Evolutionary conservation across 2,797 vertebrate species (phyloP), one percentile per base, ranked within the genome.

Genomic region (Aphelocoma californica): DNA sequence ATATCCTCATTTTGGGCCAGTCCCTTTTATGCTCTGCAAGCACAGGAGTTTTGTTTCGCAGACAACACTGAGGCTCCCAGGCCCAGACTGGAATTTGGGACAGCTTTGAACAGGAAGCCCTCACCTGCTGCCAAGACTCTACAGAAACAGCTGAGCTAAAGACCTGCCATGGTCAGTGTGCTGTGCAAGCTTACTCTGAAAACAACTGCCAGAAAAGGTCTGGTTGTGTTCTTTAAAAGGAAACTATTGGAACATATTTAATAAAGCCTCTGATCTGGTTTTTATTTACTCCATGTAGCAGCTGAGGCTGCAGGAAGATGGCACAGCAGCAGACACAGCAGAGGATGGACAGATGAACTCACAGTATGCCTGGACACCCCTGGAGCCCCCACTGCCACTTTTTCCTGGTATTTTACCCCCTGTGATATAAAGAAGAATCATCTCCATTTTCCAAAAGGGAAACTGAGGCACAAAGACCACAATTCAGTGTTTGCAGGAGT

Each of bases 391-490:
- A 12, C 14, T 34, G 65, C 53, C 36, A 24, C 21, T 10, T 75
- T 32, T 29, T 40, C 6, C 45, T 85, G 70, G 29, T 50, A 31
- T 72, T 67, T 86, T 12, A 18, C 6, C 3, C 24, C 2, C 32
- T 73, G 1, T 19, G 8, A 86, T 50, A 34, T 3, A 72, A 28
- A 60, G 31, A 90, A 91, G 48, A 64, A 83, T 40, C 6, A 24
- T 10, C 28, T n/a, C 32, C 24, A 9, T 48, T 50, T 86, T 36
- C 73, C 45, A 83, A 31, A 48, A 11, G 32, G 58, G 65, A 87
- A 94, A 91, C 34, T 20, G 86, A 83, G 81, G 88, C 80, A 91
- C 42, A 40, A 62, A 79, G 42, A 20, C 29, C 44, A 81, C 21
- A 47, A 10, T 18, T 12, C 12, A 87, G 42, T 0, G 0, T 74